Evolutionary conservation across 2,797 vertebrate genomes (phyloP).

Genomic region (Cygnus olor): DNA sequence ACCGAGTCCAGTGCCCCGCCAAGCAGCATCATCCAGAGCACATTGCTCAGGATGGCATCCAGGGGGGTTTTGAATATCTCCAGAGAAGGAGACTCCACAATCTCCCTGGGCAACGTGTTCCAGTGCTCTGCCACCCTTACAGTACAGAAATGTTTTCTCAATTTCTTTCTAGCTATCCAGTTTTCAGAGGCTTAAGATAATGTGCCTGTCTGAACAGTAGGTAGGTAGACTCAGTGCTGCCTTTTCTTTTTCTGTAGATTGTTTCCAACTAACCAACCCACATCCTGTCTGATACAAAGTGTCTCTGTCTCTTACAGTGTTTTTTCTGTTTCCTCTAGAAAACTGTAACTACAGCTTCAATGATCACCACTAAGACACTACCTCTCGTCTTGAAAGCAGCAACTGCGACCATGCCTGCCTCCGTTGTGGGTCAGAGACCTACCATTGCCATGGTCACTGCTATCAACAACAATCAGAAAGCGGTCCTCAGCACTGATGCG

Average conservation of each 20-base stretch:
- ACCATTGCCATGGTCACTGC: slow-evolving; percentile 97
- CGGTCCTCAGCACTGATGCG: slow-evolving; percentile 88
- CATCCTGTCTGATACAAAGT: slow-evolving; percentile 46
- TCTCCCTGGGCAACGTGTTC: too few relatives aligned
- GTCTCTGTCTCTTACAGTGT: slow-evolving; percentile 70
- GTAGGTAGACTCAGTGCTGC: background rate
- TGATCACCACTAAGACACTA: slow-evolving; percentile 98
- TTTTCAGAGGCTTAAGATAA: background rate
- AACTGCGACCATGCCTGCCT: slow-evolving; percentile 88
- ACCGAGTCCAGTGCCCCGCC: too few relatives aligned
- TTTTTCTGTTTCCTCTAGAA: slow-evolving; percentile 82
- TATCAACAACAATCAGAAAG: slow-evolving; percentile 89
- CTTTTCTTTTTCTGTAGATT: slow-evolving; percentile 37
- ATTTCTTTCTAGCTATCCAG: background rate
- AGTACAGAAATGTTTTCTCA: too few relatives aligned
- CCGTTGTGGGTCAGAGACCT: slow-evolving; percentile 90
- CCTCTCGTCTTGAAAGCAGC: slow-evolving; percentile 99
- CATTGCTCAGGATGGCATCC: too few relatives aligned
- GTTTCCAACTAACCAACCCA: slow-evolving; percentile 56
- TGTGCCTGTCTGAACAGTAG: slow-evolving; percentile 19
- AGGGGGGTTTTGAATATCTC: too few relatives aligned
- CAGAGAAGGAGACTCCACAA: too few relatives aligned
- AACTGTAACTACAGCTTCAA: slow-evolving; percentile 94
- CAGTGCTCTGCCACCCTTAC: too few relatives aligned
- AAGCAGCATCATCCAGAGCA: too few relatives aligned